Evolutionary conservation across 2,113 vertebrate species (phyloP).

Genomic region (Gorilla gorilla): DNA sequence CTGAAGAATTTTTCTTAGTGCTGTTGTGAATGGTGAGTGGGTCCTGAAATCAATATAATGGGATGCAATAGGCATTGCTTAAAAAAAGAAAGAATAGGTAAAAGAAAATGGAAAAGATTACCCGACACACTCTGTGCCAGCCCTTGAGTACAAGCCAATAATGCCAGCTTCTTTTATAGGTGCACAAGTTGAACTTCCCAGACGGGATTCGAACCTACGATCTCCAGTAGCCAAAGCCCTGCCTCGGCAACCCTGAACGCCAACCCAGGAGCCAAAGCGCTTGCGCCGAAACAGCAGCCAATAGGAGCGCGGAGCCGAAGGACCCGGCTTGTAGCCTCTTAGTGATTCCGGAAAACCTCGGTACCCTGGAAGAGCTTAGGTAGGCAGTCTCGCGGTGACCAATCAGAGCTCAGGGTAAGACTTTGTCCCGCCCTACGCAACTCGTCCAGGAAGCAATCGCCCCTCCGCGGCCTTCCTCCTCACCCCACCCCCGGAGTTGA

Average conservation of each 20-base stretch:
- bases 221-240: slow-evolving; percentile 39
- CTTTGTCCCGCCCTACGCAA: not conserved
- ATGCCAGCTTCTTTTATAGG: slow-evolving; percentile 58
- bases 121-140: slow-evolving; percentile 47
- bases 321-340: not conserved
- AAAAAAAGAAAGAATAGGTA: not conserved
- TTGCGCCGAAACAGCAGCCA: slow-evolving; percentile 23
- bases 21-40: slow-evolving; percentile 10
- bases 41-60: slow-evolving; percentile 39
- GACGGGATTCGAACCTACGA: slow-evolving; percentile 37
- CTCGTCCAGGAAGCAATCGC: slow-evolving; percentile 30
- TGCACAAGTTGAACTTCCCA: slow-evolving; percentile 43
- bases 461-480: not conserved
- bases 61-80: slow-evolving; percentile 26
- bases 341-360: not conserved
- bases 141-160: slow-evolving; percentile 19
- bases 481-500: not conserved
- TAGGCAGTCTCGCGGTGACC: not conserved
- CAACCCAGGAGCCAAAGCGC: not conserved
- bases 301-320: not conserved
- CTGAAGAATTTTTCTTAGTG: slow-evolving; percentile 44
- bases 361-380: slow-evolving; percentile 26
- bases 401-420: not conserved
- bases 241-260: not conserved
- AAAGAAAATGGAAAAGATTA: slow-evolving; percentile 53